Conservation (phyloP, 2,888 invertebrate species). For the Carabus problematicus region DNA sequence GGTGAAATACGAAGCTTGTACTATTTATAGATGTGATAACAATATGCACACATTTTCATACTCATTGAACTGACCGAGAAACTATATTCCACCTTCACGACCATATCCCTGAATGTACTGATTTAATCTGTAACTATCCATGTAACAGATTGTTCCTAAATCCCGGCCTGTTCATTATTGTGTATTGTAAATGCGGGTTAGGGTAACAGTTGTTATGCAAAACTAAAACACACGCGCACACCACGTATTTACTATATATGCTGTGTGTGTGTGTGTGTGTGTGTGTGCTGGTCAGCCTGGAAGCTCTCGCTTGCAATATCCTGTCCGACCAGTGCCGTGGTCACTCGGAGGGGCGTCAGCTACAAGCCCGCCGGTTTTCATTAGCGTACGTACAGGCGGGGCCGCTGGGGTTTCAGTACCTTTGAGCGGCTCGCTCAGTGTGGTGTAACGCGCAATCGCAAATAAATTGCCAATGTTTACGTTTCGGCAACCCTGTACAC, state of each 20-base stretch:
- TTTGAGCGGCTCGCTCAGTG: no score
- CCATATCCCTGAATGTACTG: no score
- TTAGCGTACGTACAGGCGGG: slow-evolving; percentile 9
- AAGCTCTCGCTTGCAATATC: slow-evolving; percentile 9
- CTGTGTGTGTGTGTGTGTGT: not conserved
- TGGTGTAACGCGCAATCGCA: slow-evolving; percentile 18
- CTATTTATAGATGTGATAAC: no score
- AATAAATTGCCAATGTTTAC: slow-evolving; percentile 33
- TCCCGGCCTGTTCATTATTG: not conserved
- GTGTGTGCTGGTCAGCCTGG: not conserved
- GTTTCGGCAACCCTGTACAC: slow-evolving; percentile 3
- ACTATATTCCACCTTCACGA: no score
- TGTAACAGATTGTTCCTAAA: no score
- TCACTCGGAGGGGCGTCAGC: slow-evolving; percentile 7
- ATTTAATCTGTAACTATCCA: no score
- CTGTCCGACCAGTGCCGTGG: not conserved
- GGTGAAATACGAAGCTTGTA: no score
- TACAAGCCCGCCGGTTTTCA: not conserved
- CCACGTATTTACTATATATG: not conserved
- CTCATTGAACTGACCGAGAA: no score
- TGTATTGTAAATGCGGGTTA: not conserved
- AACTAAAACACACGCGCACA: not conserved
- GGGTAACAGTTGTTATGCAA: slow-evolving; percentile 9
- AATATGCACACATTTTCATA: no score
- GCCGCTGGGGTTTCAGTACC: not conserved